Evolutionary conservation across 2,888 invertebrate genomes (phyloP), one percentile per base, ranked within the genome.

Genomic region (Tupiocoris notatus): DNA sequence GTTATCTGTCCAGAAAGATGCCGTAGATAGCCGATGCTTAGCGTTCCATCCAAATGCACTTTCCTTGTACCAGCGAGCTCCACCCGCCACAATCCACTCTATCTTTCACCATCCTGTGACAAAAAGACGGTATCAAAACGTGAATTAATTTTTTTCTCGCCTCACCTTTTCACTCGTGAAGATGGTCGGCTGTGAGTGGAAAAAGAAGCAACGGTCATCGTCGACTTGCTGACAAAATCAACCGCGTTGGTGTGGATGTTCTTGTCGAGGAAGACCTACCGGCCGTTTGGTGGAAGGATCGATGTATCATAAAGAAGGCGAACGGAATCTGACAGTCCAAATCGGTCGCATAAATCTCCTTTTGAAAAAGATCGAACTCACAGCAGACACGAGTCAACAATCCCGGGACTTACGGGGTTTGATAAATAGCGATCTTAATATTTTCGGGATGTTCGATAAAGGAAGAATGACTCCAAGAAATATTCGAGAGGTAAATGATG

Each of bases 41-140:
- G 75, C 65, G 75, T 75, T 66, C 75, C 66, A 57, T 39, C 75
- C 66, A 66, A 75, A 75, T 75, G 75, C 75, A 75, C 58, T 75
- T 75, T 75, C 75, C 66, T 2, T 75, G 75, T 75, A 75, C 54
- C 66, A 18, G 17, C 39, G 25, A 21, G 17, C 25, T 39, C 39
- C 62, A 16, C 20, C 20, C 16, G 62, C 39, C 39, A 3, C n/a
- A n/a, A n/a, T n/a, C n/a, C n/a, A n/a, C n/a, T n/a, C n/a, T n/a
- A n/a, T n/a, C n/a, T n/a, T n/a, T n/a, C 39, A 12, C 39, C 39
- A 39, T 39, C 39, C 39, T 39, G 6, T 7, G 6, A 39, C 39
- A 39, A 39, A 39, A 39, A 39, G 39, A 39, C 39, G 39, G 39
- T 12, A 39, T 39, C 39, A 39, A 74, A 74, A 74, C 25, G 74